Evolutionary conservation across 1,140 invertebrate genomes (phyloP), one percentile per base, ranked within the genome.

Genomic region (Lamellibrachia luymesi): DNA sequence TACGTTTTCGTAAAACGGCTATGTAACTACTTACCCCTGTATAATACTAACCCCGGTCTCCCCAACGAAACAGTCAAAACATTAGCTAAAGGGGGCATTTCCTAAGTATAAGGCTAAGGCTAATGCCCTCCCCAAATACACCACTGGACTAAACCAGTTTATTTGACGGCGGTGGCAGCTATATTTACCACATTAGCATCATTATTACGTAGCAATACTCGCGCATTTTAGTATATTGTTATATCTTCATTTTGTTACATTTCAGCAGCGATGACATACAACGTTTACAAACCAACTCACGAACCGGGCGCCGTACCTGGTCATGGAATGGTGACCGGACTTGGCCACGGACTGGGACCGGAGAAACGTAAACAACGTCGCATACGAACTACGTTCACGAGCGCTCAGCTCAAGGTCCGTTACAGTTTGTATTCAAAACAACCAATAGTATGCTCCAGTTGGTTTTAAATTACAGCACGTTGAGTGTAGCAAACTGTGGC

Each of bases 381-480:
- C 94, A 99, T 99, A 96, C 97, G 99, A 96, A 99, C 99, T 2
- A 99, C 99, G 2, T 99, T 99, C 96, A 99, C 98, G 0, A 98
- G 98, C 0, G 99, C 98, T 95, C 99, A 99, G 96, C 92, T 93
- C 92, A 93, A 93, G 96, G 99, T 80, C 64, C 13, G 64, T 8
- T 80, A 38, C 38, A 38, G 38, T 38, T 38, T 38, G 38, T 38
- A 38, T 38, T 38, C 38, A 38, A 38, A 38, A 38, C 38, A 38
- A 38, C 38, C 38, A 38, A 38, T 38, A 38, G 38, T 38, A 38
- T 38, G 38, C 38, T 38, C 38, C 38, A 38, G 38, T 38, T 38
- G 38, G 38, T 38, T 38, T 38, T 38, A 38, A 38, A 38, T 38
- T 38, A 38, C 38, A 38, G 38, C 38, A 38, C 38, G 38, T 38